phyloP scores from a whole-genome alignment of 2,113 vertebrate genomes.

The Vidua chalybeata region DNA sequence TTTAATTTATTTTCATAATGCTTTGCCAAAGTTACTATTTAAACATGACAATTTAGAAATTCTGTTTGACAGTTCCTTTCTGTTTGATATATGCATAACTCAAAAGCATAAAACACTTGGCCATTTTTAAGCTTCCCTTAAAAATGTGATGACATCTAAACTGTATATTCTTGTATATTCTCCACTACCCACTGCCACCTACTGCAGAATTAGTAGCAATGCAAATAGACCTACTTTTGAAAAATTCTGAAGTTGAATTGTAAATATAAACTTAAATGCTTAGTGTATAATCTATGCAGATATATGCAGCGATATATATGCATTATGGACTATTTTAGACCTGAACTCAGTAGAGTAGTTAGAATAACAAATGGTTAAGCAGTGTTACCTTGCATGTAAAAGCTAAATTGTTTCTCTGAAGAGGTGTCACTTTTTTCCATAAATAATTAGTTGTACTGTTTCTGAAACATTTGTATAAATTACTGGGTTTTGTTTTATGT shows the following conservation, averaged over 20 bases:
- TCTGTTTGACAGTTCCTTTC: constrained; percentile 37
- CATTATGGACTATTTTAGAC: constrained; percentile 61
- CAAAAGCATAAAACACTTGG: constrained; percentile 43
- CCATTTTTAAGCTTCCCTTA: constrained; percentile 33
- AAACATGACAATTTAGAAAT: constrained; percentile 37
- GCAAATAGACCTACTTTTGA: constrained; percentile 69
- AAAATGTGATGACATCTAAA: neutral
- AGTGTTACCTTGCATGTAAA: neutral
- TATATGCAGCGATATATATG: constrained; percentile 41
- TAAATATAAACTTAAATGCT: constrained; percentile 61
- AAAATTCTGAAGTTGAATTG: constrained; percentile 37
- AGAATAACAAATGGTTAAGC: constrained; percentile 56
- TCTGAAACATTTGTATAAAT: constrained; percentile 38
- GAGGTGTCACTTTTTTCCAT: constrained; percentile 16
- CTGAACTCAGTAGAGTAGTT: constrained; percentile 5
- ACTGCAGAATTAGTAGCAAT: constrained; percentile 66
- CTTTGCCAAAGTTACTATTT: constrained; percentile 35
- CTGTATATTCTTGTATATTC: constrained; percentile 37
- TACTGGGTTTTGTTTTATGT: neutral
- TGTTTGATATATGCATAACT: constrained; percentile 23
- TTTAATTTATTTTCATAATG: constrained; percentile 42
- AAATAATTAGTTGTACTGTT: neutral
- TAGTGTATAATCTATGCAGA: constrained; percentile 49
- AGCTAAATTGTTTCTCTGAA: constrained; percentile 26
- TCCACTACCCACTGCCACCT: constrained; percentile 74